Percentiles rank a stretch among this genome's conserved stretches.
Evolutionary conservation across 1,140 invertebrate species (phyloP).

Genomic region (Scaptomyza hsui): DNA sequence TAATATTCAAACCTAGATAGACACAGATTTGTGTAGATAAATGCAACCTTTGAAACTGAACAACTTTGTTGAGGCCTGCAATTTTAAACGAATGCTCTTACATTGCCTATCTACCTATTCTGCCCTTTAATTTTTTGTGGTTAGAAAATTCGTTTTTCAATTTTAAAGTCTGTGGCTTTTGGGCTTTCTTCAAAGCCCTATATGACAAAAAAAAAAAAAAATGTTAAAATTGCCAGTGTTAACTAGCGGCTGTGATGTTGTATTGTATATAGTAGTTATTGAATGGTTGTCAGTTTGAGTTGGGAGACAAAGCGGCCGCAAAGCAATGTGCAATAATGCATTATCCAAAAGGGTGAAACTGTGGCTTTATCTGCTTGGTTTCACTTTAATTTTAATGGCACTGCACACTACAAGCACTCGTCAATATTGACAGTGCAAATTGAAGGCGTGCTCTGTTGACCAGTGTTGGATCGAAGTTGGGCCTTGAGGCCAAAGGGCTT

Average conservation of each 20-base stretch:
- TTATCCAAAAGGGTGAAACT: conserved; percentile 38
- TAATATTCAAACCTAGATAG: no score
- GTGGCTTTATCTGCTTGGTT: conserved; percentile 41
- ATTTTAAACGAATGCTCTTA: no score
- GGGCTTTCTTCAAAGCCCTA: no score
- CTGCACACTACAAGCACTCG: conserved; percentile 36
- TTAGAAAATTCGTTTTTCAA: no score
- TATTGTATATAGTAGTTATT: neutral
- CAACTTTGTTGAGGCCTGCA: no score
- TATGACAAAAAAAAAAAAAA: no score
- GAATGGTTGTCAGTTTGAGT: neutral
- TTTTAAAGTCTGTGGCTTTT: neutral
- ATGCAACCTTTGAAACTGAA: no score
- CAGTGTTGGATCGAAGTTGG: conserved; percentile 16
- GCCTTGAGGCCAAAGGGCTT: conserved; percentile 18
- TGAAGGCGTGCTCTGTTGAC: conserved; percentile 54
- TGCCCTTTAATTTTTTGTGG: no score
- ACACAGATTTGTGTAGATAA: no score
- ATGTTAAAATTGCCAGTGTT: no score
- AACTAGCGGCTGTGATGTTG: neutral
- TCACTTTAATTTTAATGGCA: conserved; percentile 65
- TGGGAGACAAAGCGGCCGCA: conserved; percentile 1
- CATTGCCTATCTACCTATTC: no score
- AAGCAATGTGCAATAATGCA: conserved; percentile 8
- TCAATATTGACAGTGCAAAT: conserved; percentile 57